A percentile compares a stretch with the other conserved stretches of the same genome.
phyloP scores from a whole-genome alignment of 2,888 invertebrate species.

The Epinotia demarniana region DNA sequence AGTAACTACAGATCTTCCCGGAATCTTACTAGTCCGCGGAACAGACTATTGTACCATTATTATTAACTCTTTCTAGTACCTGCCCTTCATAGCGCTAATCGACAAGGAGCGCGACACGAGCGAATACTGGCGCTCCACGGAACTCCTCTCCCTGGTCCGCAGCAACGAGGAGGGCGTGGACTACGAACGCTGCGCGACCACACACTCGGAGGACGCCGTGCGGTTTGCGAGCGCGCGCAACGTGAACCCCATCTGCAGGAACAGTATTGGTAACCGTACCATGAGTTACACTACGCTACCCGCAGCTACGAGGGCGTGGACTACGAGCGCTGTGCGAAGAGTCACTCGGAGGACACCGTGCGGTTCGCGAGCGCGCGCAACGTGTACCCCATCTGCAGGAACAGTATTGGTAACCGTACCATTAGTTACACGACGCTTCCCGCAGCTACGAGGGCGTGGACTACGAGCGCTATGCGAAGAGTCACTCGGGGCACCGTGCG shows the following conservation, averaged over 20 bases:
- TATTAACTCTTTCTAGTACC: constrained; percentile 59
- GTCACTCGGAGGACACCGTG: too few species aligned
- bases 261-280: constrained; percentile 61
- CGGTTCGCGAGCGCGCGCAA: neutral
- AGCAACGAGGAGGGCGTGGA: constrained; percentile 64
- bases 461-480: constrained; percentile 64
- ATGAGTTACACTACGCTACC: constrained; percentile 29
- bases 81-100: constrained; percentile 71
- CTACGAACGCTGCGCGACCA: constrained; percentile 65
- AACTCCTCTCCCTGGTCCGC: constrained; percentile 69
- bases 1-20: too few species aligned
- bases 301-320: too few species aligned
- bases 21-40: too few species aligned
- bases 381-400: constrained; percentile 71
- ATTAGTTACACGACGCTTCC: too few species aligned
- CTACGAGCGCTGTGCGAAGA: too few species aligned
- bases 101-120: constrained; percentile 70
- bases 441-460: constrained; percentile 64
- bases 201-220: constrained; percentile 51
- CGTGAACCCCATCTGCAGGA: constrained; percentile 71
- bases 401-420: constrained; percentile 59
- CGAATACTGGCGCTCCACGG: constrained; percentile 78
- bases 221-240: constrained; percentile 62
- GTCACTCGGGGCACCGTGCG: constrained; percentile 52
- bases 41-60: too few species aligned